Base-by-base conservation (phyloP, 2,888 invertebrate genomes). In the Pasiphila rectangulata region DNA sequence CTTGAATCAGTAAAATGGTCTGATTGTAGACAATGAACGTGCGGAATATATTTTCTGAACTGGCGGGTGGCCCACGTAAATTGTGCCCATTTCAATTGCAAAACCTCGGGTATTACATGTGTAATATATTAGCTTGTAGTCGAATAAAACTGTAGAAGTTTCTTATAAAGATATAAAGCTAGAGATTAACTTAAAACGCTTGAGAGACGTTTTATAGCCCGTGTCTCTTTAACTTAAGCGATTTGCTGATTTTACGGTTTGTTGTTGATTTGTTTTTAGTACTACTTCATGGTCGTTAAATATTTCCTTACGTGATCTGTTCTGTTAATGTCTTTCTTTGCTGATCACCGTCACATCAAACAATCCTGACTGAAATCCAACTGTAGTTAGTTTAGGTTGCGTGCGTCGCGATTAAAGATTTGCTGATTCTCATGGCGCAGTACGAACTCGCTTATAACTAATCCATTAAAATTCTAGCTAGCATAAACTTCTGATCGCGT, bases 401-500 rank as follows among this genome's bases (percentile, higher is more conserved):
- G 65, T 69, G 68, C 65, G 65, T 64, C 62, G 59, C 62, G 63
- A 64, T 64, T 63, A 71, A 71, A 62, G 66, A 69, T 69, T 63
- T 62, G 61, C 61, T 63, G 65, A 68, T 61, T 56, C 51, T 53
- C 45, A 38, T 38, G 39, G 46, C 51, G 49, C 37, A 41, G 47
- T 50, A 48, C 52, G 43, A 63, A 60, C 58, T 63, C 46, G 37
- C 35, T 57, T 47, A 61, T 56, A 63, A 50, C 46, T 56, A 56
- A 68, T 70, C 59, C 61, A 58, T 64, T 66, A 59, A 62, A 69
- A 68, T 63, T 64, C 58, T 64, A 63, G 57, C 43, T 53, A 40
- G 42, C 46, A 50, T 46, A 36, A 54, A 60, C 51, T 51, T 61
- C 10, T 24, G 40, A 54, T 63, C 54, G 64, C 67, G 64, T 67